Evolutionary conservation across 2,797 vertebrate species (phyloP), one percentile per base, ranked within the genome.

Genomic region (Falco columbarius): DNA sequence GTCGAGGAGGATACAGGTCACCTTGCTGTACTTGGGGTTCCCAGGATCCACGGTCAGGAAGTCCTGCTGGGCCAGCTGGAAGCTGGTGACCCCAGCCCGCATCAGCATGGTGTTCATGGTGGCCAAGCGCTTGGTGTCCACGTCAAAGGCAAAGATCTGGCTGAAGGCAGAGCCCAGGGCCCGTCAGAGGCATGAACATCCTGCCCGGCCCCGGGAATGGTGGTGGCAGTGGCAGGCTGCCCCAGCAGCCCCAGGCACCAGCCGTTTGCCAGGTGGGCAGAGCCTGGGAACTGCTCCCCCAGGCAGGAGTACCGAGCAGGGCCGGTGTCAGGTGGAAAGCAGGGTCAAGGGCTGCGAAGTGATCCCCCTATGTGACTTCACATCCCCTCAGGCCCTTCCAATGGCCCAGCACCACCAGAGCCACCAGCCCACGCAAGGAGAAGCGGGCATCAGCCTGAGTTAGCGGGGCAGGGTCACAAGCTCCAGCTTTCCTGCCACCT

Each of bases 101-200:
- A 98, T 98, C 93, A 99, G 97, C 82, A 99, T 98, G 0, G 99
- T 99, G 24, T 98, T 99, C 99, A 99, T 99, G 68, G 99, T 99
- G 44, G 99, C 98, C 93, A 99, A 92, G 1, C 99, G 99, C 95
- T 99, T 99, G n/a, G 99, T 98, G 86, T 99, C 99, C 94, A 99
- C 93, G 27, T 99, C 99, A 14, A 99, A 99, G 22, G 99, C 99
- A 84, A 99, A 99, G 93, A 99, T 98, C 91, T 97, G 98, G 82
- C 99, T 99, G 85, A 58, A 84, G 47, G 49, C 16, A 93, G 32
- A 80, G 44, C 49, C 38, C 47, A 2, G 47, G 0, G 0, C 42
- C 44, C 86, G 59, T 46, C 36, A 70, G 24, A 72, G 22, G 14
- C 3, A 1, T 80, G 20, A 95, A 26, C 10, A 34, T 9, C 44